phyloP scores from a whole-genome alignment of 2,797 vertebrate genomes.

The Denticeps clupeoides region DNA sequence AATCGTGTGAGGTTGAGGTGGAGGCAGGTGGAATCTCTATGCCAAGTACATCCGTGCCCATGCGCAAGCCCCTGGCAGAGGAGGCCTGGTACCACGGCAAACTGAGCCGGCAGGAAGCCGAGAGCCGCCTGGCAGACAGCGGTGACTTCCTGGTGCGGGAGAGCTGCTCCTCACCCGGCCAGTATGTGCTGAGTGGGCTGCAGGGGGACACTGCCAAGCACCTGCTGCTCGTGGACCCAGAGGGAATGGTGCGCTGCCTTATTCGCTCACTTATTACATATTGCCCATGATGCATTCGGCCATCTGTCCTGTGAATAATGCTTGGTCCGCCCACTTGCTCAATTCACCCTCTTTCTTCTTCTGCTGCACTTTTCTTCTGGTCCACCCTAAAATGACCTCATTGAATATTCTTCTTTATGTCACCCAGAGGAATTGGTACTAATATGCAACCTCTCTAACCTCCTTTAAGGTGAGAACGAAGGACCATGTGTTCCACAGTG shows the following conservation, averaged over 20 bases:
- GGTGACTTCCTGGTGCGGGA: constrained; percentile 88
- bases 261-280: not conserved
- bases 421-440: too few relatives aligned
- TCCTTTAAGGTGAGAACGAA: constrained; percentile 74
- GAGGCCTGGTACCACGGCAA: constrained; percentile 85
- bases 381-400: too few relatives aligned
- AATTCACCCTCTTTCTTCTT: too few relatives aligned
- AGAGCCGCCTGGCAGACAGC: constrained; percentile 69
- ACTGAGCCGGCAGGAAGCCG: constrained; percentile 73
- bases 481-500: constrained; percentile 74
- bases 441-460: too few relatives aligned
- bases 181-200: constrained; percentile 83
- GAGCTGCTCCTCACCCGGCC: constrained; percentile 73
- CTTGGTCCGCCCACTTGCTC: not conserved
- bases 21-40: not conserved
- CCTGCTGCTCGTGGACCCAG: constrained; percentile 80
- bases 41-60: not conserved
- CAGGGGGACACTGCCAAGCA: constrained; percentile 75
- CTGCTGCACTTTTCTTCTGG: too few relatives aligned
- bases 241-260: constrained; percentile 67
- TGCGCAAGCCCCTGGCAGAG: constrained; percentile 28
- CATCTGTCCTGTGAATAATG: not conserved
- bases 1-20: not conserved
- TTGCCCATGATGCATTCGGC: not conserved
- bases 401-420: too few relatives aligned